Evolutionary conservation across 2,113 vertebrate species (phyloP).

Genomic region (Halichoeres trimaculatus): DNA sequence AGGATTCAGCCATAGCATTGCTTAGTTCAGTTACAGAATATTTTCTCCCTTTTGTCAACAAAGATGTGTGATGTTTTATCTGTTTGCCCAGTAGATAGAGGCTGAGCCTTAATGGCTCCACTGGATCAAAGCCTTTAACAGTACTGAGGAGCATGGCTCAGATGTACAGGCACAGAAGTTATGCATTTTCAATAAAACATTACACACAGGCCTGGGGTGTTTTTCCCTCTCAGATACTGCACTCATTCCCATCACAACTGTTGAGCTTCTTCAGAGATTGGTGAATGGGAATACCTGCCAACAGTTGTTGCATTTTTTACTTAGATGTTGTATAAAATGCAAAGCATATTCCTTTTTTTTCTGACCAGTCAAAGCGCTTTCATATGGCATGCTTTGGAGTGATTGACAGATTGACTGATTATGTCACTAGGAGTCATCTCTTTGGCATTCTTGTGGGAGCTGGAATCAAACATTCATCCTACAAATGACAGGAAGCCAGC

Average conservation of each 20-base stretch:
- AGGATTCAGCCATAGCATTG: slow-evolving; percentile 7
- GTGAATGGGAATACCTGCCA: slow-evolving; percentile 11
- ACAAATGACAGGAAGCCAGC: too few species aligned
- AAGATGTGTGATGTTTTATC: slow-evolving; percentile 25
- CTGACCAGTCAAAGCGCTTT: too few species aligned
- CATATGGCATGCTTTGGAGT: too few species aligned
- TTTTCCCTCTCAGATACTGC: slow-evolving; percentile 4
- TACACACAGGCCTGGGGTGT: slow-evolving; percentile 24
- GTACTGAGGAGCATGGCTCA: slow-evolving; percentile 9
- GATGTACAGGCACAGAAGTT: slow-evolving; percentile 28
- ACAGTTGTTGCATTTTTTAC: background rate
- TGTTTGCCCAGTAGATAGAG: slow-evolving; percentile 44
- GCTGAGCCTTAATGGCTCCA: slow-evolving; percentile 39
- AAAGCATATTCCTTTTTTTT: too few species aligned
- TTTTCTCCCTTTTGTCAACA: slow-evolving; percentile 40
- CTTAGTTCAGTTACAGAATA: slow-evolving; percentile 18
- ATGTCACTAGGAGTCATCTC: too few species aligned
- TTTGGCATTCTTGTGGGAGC: too few species aligned
- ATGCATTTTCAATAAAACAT: slow-evolving; percentile 47
- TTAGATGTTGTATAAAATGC: slow-evolving; percentile 11
- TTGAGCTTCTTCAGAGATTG: background rate
- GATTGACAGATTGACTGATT: too few species aligned
- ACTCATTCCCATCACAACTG: slow-evolving; percentile 5
- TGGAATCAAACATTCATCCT: too few species aligned
- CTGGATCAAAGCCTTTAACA: slow-evolving; percentile 27